Percentiles rank a stretch among this genome's conserved stretches.
Conservation (phyloP, 2,113 vertebrate genomes). For the Lichenostomus cassidix region DNA sequence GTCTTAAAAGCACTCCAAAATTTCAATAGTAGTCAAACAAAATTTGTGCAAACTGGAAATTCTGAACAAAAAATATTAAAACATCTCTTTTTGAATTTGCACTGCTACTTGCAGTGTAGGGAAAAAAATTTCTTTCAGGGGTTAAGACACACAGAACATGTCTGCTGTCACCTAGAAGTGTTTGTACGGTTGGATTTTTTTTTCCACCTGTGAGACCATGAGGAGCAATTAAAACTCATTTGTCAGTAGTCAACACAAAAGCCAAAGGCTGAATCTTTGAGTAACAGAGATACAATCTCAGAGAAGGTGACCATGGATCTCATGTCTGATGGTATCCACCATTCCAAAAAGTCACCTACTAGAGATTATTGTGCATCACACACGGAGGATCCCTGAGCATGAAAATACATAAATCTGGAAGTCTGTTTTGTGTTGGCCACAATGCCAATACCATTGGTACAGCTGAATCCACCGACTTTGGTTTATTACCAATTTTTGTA, state of each 20-base stretch:
- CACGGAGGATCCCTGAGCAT: not conserved
- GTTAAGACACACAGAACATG: not conserved
- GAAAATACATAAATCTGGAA: not conserved
- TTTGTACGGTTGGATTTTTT: not conserved
- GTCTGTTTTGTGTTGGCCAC: not conserved
- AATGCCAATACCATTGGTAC: fast-evolving
- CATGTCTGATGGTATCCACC: not conserved
- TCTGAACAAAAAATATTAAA: not conserved
- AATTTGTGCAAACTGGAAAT: not conserved
- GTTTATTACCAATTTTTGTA: not conserved
- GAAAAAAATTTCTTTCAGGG: not conserved
- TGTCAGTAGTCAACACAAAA: not conserved
- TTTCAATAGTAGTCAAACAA: not conserved
- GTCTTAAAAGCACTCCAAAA: not conserved
- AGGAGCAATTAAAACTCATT: not conserved
- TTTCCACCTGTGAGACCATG: not conserved
- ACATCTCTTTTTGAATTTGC: not conserved
- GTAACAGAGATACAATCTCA: not conserved
- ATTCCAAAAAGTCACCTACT: not conserved
- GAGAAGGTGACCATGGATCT: not conserved
- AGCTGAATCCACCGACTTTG: not conserved
- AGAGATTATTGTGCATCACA: not conserved
- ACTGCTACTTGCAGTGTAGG: not conserved
- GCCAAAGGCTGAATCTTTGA: not conserved
- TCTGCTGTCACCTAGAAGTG: not conserved